Percentiles rank a stretch among this genome's conserved stretches.
Conservation (phyloP, 2,888 invertebrate genomes). For the Cyrtodaria siliqua region DNA sequence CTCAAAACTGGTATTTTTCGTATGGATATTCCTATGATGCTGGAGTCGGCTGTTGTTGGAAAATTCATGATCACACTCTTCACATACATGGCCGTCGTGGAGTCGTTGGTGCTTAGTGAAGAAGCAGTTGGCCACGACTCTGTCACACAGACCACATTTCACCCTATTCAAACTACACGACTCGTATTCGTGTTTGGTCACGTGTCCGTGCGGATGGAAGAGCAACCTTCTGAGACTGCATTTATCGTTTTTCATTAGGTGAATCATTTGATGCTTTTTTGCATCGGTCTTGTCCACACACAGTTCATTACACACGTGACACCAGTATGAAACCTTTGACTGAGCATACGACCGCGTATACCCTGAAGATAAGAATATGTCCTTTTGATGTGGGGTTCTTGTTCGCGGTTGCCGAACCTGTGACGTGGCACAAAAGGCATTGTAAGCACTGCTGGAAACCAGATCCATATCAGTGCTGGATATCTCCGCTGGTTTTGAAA, state of each 20-base stretch:
- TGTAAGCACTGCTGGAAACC: constrained; percentile 1
- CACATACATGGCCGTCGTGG: constrained; percentile 59
- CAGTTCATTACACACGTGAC: constrained; percentile 53
- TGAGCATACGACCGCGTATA: too few species aligned
- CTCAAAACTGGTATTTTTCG: constrained; percentile 41
- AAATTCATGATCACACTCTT: constrained; percentile 52
- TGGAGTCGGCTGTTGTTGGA: constrained; percentile 56
- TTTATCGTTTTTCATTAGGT: constrained; percentile 23
- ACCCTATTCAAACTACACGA: background rate
- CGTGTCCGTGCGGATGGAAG: constrained; percentile 37
- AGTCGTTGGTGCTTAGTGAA: constrained; percentile 59
- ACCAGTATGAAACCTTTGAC: constrained; percentile 41
- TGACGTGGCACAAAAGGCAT: background rate
- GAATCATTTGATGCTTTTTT: constrained; percentile 33
- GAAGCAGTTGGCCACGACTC: constrained; percentile 53
- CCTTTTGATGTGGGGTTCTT: constrained; percentile 11
- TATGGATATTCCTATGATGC: constrained; percentile 56
- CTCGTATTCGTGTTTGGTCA: constrained; percentile 25
- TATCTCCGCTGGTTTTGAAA: constrained; percentile 23
- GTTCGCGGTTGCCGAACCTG: constrained; percentile 6
- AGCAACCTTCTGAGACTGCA: constrained; percentile 30
- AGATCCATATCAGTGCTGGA: constrained; percentile 4
- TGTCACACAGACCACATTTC: constrained; percentile 58
- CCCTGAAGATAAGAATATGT: background rate
- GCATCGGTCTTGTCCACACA: constrained; percentile 47